Evolutionary conservation across 2,797 vertebrate species (phyloP).

Genomic region (Muraenolepis orangiensis): DNA sequence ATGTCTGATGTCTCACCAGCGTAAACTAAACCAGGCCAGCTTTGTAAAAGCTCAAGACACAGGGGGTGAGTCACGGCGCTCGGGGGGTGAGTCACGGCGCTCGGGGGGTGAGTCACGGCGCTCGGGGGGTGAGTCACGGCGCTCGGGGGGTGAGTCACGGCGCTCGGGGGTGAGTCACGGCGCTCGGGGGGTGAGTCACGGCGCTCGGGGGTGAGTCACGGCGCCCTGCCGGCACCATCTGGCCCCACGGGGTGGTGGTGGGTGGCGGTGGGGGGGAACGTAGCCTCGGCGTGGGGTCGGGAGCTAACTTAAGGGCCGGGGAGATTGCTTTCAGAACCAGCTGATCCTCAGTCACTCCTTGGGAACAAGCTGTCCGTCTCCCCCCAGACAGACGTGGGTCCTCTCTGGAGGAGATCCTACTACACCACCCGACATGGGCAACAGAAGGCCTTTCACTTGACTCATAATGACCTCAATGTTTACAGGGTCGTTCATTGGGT

Average conservation of each 20-base stretch:
- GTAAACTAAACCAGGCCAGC: slow-evolving; percentile 6
- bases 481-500: neutral
- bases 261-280: slow-evolving; percentile 36
- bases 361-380: slow-evolving; percentile 69
- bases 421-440: slow-evolving; percentile 11
- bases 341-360: slow-evolving; percentile 55
- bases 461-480: neutral
- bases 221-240: slow-evolving; percentile 61
- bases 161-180: slow-evolving; percentile 35
- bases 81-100: slow-evolving; percentile 33
- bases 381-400: slow-evolving; percentile 33
- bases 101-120: slow-evolving; percentile 36
- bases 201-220: slow-evolving; percentile 35
- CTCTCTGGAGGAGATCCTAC: slow-evolving; percentile 8
- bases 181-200: slow-evolving; percentile 36
- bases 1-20: neutral
- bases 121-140: slow-evolving; percentile 36
- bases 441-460: neutral
- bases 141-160: slow-evolving; percentile 36
- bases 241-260: slow-evolving; percentile 30
- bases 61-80: slow-evolving; percentile 35
- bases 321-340: slow-evolving; percentile 60
- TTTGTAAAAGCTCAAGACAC: slow-evolving; percentile 16
- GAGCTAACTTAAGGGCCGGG: slow-evolving; percentile 62
- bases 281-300: slow-evolving; percentile 49